phyloP scores from a whole-genome alignment of 2,113 vertebrate species.

The Trochalopteron elliotii region DNA sequence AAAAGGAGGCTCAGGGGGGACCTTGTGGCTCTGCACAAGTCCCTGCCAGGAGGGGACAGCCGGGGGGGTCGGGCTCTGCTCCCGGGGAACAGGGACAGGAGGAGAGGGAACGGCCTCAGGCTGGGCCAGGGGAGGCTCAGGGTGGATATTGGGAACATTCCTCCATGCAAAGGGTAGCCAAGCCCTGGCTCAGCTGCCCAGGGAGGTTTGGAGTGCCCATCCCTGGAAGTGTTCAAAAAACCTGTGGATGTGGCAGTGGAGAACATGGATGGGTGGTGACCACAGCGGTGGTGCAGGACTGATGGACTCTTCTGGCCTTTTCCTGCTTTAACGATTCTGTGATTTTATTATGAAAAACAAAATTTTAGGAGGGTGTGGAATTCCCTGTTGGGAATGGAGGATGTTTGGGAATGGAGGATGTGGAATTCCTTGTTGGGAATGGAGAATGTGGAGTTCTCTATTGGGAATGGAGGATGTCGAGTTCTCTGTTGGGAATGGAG shows the following conservation, averaged over 20 bases:
- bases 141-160: not conserved
- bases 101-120: too few species aligned
- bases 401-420: not conserved
- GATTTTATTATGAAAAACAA: not conserved
- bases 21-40: too few species aligned
- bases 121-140: not conserved
- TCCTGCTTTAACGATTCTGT: too few species aligned
- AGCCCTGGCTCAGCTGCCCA: not conserved
- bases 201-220: not conserved
- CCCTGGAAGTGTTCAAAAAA: fast-evolving
- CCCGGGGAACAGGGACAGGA: too few species aligned
- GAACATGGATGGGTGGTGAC: not conserved
- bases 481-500: not conserved
- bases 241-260: not conserved
- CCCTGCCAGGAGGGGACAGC: too few species aligned
- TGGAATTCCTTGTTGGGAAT: too few species aligned
- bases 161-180: not conserved
- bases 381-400: too few species aligned
- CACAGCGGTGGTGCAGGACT: not conserved
- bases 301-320: not conserved
- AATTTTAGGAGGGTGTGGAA: fast-evolving
- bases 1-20: not conserved
- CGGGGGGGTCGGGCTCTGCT: too few species aligned
- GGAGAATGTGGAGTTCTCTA: too few species aligned
- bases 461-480: too few species aligned